These are phyloP conservation scores for Podargus strigoides DNA, from an alignment of 2,797 vertebrate species.

Conservation along the genomic window DNA sequence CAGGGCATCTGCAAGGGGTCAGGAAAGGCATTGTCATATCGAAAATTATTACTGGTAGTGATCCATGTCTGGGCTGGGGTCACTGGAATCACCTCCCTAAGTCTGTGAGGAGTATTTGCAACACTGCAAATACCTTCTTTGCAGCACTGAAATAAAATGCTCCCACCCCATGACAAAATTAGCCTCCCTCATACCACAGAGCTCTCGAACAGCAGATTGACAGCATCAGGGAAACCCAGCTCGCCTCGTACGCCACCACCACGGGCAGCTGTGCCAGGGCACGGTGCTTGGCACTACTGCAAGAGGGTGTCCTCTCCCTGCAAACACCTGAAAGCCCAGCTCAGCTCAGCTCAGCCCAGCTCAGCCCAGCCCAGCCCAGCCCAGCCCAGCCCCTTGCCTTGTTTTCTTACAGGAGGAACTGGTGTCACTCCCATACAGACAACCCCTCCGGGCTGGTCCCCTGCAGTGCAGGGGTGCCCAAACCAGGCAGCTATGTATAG, in stretches of 20 bases:
- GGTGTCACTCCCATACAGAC: background rate
- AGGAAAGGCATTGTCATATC: rapidly evolving
- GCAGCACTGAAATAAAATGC: background rate
- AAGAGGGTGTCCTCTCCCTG: background rate
- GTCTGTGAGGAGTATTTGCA: background rate
- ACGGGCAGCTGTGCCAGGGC: no score
- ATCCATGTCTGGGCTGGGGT: background rate
- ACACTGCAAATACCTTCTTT: background rate
- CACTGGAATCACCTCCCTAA: background rate
- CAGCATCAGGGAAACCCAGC: background rate
- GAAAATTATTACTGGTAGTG: background rate
- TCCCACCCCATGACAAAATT: background rate
- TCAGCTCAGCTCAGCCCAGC: no score
- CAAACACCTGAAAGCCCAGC: no score
- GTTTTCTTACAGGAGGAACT: background rate
- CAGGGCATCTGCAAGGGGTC: no score
- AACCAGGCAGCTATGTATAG: background rate
- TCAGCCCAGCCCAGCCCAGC: rapidly evolving
- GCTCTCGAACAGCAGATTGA: background rate
- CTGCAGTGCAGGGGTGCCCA: background rate
- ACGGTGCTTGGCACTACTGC: no score
- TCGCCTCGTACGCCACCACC: background rate
- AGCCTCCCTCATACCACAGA: background rate
- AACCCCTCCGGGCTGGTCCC: background rate
- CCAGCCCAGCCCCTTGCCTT: background rate